These are phyloP conservation scores for Tiliqua scincoides DNA, from an alignment of 2,113 vertebrate genomes.

Conservation along the genomic window DNA sequence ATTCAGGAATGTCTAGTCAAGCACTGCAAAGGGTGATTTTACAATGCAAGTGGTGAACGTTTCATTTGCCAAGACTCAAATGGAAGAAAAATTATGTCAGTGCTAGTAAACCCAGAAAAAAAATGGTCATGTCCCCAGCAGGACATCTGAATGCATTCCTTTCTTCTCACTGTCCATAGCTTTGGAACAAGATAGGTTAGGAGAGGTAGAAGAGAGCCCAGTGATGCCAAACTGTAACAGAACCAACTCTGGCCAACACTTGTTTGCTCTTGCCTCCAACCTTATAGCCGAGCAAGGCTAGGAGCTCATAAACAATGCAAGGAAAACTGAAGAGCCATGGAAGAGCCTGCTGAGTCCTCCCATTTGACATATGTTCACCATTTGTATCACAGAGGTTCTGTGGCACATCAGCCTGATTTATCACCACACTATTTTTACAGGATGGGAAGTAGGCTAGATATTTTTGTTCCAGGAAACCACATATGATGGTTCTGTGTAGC, in stretches of 20 bases:
- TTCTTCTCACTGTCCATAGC: neutral
- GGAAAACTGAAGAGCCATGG: neutral
- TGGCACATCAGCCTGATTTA: neutral
- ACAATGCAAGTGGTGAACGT: neutral
- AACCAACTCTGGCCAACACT: neutral
- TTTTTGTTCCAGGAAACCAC: neutral
- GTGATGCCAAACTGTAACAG: neutral
- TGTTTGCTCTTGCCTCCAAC: neutral
- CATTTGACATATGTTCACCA: no score
- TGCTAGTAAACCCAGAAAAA: neutral
- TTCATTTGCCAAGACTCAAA: neutral
- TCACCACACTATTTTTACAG: neutral
- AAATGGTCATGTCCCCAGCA: neutral
- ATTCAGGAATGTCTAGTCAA: neutral
- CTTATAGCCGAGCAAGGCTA: neutral
- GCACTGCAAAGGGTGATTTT: neutral
- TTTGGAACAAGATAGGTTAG: neutral
- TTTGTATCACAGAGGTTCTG: no score
- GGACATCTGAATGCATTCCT: neutral
- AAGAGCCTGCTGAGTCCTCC: no score
- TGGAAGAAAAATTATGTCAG: neutral
- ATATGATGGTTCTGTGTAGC: neutral
- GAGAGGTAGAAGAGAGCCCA: neutral
- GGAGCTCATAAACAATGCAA: neutral
- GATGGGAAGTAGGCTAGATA: neutral